Base-by-base conservation (phyloP, 1,140 invertebrate species). In the Brachionus manjavacas region DNA sequence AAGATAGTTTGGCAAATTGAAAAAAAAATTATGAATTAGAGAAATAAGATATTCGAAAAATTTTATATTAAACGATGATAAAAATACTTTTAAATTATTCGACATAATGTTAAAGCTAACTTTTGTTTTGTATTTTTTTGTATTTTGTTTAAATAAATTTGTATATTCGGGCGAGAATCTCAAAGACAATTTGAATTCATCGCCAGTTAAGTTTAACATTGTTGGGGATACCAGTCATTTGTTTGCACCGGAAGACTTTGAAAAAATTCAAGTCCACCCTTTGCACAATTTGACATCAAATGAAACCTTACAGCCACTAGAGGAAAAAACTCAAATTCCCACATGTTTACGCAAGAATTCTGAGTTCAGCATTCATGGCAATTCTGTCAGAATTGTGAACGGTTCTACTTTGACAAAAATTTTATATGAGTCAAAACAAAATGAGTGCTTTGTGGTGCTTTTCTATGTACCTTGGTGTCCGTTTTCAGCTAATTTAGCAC, bases 401-500 rank as follows among this genome's bases (percentile, higher is more conserved):
- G 79, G 79, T 14, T 81, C 52, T 14, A 16, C 8, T 20, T 28
- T 81, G 52, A 81, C 79, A 4, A 25, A 31, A 41, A 41, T 35
- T 68, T 46, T 81, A 11, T 35, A 41, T 20, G 41, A 64, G 4
- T 81, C 79, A 89, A 16, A 90, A 88, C 86, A 89, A 90, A 81
- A 88, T 87, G 84, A 90, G 89, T 97, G 96, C 91, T 91, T 88
- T 23, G 93, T 72, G 86, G 92, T 97, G 0, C 90, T 97, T 84
- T 98, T 98, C 89, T 97, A 94, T 90, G 94, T 95, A 0, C 93
- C 92, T 70, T 94, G 93, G 88, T 97, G 96, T 89, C 92, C 94
- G 39, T 96, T 96, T 86, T 96, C 95, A 88, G 94, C 94, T 83
- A 92, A 93, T 86, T 94, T 95, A 31, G 95, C 95, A 7, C 94